Evolutionary conservation across 1,140 invertebrate genomes (phyloP).

Genomic region (Monochamus saltuarius): DNA sequence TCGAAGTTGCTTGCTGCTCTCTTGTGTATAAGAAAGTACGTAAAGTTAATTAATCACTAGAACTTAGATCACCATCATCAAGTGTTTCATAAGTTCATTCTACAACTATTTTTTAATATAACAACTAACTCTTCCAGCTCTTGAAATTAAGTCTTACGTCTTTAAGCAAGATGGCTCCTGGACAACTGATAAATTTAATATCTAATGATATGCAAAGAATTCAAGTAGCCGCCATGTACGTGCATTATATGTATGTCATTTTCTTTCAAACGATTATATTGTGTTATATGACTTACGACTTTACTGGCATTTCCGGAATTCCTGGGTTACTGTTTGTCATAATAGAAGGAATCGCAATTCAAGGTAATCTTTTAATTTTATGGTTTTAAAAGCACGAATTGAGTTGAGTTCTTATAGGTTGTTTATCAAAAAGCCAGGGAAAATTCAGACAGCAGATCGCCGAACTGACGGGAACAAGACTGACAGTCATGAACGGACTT

Average conservation of each 20-base stretch:
- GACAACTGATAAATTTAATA: constrained; percentile 86
- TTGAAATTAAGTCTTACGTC: constrained; percentile 67
- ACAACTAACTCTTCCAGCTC: constrained; percentile 51
- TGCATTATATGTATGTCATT: constrained; percentile 76
- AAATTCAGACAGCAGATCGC: constrained; percentile 60
- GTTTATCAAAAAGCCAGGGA: constrained; percentile 63
- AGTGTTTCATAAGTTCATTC: background rate
- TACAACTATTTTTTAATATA: background rate
- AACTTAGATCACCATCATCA: background rate
- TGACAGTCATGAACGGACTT: constrained; percentile 76
- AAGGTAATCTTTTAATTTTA: constrained; percentile 61
- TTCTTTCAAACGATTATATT: constrained; percentile 75
- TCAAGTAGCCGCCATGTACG: constrained; percentile 64
- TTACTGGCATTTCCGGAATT: constrained; percentile 70
- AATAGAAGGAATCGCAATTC: constrained; percentile 73
- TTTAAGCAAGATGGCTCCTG: constrained; percentile 74
- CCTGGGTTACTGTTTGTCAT: constrained; percentile 76
- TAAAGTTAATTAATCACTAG: background rate
- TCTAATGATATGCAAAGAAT: constrained; percentile 81
- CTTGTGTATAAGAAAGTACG: constrained; percentile 78
- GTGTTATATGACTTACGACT: constrained; percentile 70
- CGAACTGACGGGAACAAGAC: constrained; percentile 57
- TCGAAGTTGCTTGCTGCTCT: constrained; percentile 72
- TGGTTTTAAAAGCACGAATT: background rate
- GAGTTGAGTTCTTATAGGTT: constrained; percentile 51